Evolutionary conservation across 1,140 invertebrate genomes (phyloP).

Genomic region (Wasmannia auropunctata): DNA sequence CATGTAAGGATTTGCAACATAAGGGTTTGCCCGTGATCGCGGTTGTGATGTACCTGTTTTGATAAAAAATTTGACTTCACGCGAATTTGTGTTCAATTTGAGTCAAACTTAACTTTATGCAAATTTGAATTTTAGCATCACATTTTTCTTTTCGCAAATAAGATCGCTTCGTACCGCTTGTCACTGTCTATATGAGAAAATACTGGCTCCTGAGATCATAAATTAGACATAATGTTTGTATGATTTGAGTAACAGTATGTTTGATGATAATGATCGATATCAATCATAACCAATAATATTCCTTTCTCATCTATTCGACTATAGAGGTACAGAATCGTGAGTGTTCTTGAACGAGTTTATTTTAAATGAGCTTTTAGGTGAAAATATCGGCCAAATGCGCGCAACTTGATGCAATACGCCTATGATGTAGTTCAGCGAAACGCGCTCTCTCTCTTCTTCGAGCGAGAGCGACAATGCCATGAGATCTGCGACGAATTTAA

Average conservation of each 20-base stretch:
- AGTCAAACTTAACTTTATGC: not conserved
- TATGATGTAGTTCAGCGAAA: not conserved
- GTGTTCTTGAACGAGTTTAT: not conserved
- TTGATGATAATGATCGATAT: not conserved
- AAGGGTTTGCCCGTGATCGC: not conserved
- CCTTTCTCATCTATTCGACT: not conserved
- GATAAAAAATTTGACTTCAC: not conserved
- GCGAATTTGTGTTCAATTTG: not conserved
- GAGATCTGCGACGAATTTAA: conserved; percentile 25
- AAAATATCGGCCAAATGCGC: not conserved
- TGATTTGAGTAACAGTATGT: too few relatives aligned
- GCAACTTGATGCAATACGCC: not conserved
- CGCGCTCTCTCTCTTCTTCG: not conserved
- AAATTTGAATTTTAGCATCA: not conserved
- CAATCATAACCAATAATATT: not conserved
- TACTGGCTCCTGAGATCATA: not conserved
- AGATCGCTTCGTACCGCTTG: not conserved
- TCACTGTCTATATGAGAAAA: not conserved
- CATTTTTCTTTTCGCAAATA: not conserved
- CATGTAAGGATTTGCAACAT: not conserved
- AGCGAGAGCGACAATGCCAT: not conserved
- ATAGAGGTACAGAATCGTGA: not conserved
- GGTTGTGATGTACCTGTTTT: not conserved
- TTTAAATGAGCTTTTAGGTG: not conserved
- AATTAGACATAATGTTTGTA: not conserved